A percentile compares a stretch with the other conserved stretches of the same genome.
These are phyloP conservation scores for Sinocyclocheilus grahami DNA, from an alignment of 2,113 vertebrate species.

Conservation along the genomic window DNA sequence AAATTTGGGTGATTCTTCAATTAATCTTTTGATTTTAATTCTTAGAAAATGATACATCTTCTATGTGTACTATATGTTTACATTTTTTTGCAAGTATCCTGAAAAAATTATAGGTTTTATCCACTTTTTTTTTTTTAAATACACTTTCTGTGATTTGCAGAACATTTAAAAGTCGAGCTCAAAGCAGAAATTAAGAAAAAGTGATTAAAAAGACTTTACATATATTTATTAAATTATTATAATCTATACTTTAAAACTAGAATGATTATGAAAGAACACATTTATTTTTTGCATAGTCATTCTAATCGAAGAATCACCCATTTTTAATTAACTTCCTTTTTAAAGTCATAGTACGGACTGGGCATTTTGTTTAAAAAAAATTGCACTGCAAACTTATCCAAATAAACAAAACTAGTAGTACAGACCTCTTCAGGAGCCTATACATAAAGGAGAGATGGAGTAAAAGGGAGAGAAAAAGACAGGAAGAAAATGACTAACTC, in stretches of 20 bases:
- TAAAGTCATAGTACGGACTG: too few relatives aligned
- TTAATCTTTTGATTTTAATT: not conserved
- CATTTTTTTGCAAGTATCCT: too few relatives aligned
- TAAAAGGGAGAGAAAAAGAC: not conserved
- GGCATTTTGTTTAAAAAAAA: not conserved
- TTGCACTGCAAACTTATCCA: not conserved
- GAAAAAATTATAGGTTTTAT: too few relatives aligned
- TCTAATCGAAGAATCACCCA: not conserved
- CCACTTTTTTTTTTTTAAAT: too few relatives aligned
- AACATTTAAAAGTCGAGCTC: too few relatives aligned
- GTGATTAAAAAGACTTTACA: too few relatives aligned
- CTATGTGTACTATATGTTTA: not conserved
- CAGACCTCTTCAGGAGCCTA: not conserved
- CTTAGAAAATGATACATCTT: not conserved
- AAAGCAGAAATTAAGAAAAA: too few relatives aligned
- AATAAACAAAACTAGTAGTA: not conserved
- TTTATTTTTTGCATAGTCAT: not conserved
- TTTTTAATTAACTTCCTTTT: not conserved
- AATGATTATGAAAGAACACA: not conserved
- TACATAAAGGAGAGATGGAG: not conserved
- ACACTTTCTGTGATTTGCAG: too few relatives aligned
- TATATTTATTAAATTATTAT: too few relatives aligned
- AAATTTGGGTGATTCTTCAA: constrained; percentile 15
- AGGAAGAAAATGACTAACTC: too few relatives aligned
- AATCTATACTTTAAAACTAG: not conserved